Evolutionary conservation across 2,888 invertebrate species (phyloP).

Genomic region (Agonopterix arenella): DNA sequence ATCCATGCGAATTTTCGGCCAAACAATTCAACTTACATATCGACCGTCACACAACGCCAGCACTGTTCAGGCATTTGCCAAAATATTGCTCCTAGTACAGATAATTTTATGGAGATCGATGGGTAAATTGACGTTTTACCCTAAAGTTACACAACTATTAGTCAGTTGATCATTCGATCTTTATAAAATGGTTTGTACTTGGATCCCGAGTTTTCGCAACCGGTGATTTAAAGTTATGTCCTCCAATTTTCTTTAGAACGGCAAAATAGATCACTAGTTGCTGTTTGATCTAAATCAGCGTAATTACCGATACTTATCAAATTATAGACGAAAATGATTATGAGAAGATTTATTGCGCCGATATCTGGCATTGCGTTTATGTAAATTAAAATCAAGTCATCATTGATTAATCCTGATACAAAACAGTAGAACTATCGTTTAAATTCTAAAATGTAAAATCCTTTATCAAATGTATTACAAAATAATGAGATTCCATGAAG

Average conservation of each 20-base stretch:
- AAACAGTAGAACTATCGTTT: constrained; percentile 47
- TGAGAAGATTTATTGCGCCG: constrained; percentile 27
- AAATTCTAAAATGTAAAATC: constrained; percentile 44
- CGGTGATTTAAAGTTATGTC: neutral
- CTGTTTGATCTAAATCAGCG: constrained; percentile 19
- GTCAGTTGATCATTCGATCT: neutral
- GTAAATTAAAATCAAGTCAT: constrained; percentile 24
- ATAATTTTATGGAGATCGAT: neutral
- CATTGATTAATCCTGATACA: constrained; percentile 37
- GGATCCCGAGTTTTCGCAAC: neutral
- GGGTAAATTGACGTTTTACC: too few relatives aligned
- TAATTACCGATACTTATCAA: constrained; percentile 15
- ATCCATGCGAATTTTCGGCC: constrained; percentile 67
- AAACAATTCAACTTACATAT: constrained; percentile 67
- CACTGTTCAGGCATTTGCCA: constrained; percentile 31
- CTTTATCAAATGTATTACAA: constrained; percentile 54
- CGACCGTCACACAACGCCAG: constrained; percentile 59
- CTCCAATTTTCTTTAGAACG: neutral
- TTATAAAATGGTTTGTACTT: neutral
- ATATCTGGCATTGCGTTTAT: constrained; percentile 45
- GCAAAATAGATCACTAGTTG: too few relatives aligned
- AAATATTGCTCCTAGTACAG: neutral
- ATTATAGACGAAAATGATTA: constrained; percentile 21
- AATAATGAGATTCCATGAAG: constrained; percentile 73
- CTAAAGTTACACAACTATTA: too few relatives aligned